A percentile compares a stretch with the other conserved stretches of the same genome.
phyloP scores from a whole-genome alignment of 2,888 invertebrate genomes.

The Brachycybe producta region DNA sequence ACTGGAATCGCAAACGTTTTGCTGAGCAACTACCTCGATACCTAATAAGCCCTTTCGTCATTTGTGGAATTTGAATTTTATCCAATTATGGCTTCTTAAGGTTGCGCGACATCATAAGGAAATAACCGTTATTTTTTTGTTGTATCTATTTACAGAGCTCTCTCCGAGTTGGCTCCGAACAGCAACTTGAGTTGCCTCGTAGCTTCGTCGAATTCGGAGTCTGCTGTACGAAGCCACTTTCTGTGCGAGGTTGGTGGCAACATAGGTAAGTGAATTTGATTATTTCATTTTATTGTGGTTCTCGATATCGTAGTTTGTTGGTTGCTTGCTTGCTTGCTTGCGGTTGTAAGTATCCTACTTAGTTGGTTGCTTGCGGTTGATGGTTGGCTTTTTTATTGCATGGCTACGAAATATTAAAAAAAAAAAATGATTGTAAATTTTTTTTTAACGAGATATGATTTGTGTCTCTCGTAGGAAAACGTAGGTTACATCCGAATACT shows the following conservation, averaged over 20 bases:
- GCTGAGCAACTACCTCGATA: too few species aligned
- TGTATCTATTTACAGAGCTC: background rate
- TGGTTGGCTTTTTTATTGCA: background rate
- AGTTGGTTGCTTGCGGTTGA: too few species aligned
- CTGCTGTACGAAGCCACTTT: constrained; percentile 11
- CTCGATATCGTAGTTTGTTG: too few species aligned
- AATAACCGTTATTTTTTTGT: background rate
- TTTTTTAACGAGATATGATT: background rate
- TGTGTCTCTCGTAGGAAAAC: constrained; percentile 1
- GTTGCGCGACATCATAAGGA: too few species aligned
- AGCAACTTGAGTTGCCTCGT: constrained; percentile 8
- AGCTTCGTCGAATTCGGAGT: constrained; percentile 2
- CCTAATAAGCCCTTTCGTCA: too few species aligned
- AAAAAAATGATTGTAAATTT: background rate
- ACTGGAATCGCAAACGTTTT: too few species aligned
- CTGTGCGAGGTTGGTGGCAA: constrained; percentile 19
- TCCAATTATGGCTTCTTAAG: too few species aligned
- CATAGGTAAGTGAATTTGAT: constrained; percentile 14
- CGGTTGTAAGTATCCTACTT: too few species aligned
- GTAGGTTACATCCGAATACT: constrained; percentile 4
- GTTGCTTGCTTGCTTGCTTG: too few species aligned
- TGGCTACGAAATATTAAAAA: background rate
- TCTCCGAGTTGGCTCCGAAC: background rate
- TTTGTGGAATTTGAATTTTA: too few species aligned
- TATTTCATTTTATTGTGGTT: background rate